These are phyloP conservation scores for Tupaia tana DNA, from an alignment of 2,113 vertebrate genomes.

Conservation along the genomic window DNA sequence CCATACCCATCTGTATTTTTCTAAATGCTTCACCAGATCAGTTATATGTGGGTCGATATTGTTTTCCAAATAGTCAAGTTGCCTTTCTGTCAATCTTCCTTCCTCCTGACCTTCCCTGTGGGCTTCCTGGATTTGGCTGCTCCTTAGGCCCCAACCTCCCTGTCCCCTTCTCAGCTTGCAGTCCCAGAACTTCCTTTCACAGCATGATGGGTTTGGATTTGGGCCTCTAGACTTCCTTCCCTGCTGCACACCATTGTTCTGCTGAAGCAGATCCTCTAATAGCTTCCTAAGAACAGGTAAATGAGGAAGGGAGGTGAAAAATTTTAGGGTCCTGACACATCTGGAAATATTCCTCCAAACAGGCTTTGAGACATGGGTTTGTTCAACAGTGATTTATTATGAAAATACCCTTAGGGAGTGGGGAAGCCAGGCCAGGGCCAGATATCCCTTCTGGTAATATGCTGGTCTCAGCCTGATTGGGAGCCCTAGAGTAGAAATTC, in stretches of 20 bases:
- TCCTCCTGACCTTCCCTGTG: background rate
- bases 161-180: background rate
- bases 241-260: background rate
- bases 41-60: background rate
- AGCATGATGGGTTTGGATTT: background rate
- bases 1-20: background rate
- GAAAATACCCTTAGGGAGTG: background rate
- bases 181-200: background rate
- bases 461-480: background rate
- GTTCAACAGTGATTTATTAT: background rate
- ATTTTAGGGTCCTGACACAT: background rate
- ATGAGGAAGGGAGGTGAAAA: background rate
- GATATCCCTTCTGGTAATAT: background rate
- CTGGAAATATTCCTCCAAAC: background rate
- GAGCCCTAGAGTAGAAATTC: background rate
- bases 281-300: background rate
- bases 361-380: background rate
- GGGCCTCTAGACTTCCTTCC: background rate
- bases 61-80: slow-evolving; percentile 31
- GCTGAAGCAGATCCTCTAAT: background rate
- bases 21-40: background rate
- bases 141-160: background rate
- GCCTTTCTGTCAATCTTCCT: background rate
- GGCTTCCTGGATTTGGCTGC: background rate
- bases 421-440: background rate